These are phyloP conservation scores for Bucorvus abyssinicus DNA, from an alignment of 2,797 vertebrate genomes.

Conservation along the genomic window DNA sequence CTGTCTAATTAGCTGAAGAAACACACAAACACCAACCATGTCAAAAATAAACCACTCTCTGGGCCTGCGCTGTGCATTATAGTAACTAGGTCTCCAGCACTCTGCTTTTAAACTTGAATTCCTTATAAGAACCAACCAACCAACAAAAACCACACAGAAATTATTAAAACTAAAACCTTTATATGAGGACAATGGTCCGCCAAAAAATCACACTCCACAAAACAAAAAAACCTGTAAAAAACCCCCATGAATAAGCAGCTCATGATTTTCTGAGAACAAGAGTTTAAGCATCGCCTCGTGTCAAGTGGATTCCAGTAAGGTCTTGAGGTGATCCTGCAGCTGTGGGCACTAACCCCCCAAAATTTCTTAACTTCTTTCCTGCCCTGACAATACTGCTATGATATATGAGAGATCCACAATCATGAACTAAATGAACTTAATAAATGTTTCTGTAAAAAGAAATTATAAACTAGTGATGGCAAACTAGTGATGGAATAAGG, in stretches of 20 bases:
- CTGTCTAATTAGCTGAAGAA: not conserved
- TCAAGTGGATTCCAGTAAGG: too few relatives aligned
- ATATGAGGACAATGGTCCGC: not conserved
- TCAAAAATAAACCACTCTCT: not conserved
- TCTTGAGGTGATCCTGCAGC: too few relatives aligned
- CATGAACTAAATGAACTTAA: too few relatives aligned
- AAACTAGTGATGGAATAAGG: too few relatives aligned
- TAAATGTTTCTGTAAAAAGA: too few relatives aligned
- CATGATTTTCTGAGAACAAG: not conserved
- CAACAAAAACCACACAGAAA: not conserved
- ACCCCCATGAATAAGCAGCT: not conserved
- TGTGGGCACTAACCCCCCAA: too few relatives aligned
- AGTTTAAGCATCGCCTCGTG: not conserved
- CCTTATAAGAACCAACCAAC: not conserved
- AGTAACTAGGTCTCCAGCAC: not conserved
- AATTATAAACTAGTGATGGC: too few relatives aligned
- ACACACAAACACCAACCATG: not conserved
- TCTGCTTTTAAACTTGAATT: not conserved
- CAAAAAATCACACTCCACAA: not conserved
- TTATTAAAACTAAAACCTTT: not conserved
- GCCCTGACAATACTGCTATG: too few relatives aligned
- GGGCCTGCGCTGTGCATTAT: not conserved
- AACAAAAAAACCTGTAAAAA: not conserved
- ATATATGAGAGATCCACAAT: too few relatives aligned
- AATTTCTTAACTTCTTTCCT: too few relatives aligned